These are phyloP conservation scores for Aleiodes leptofemur DNA, from an alignment of 2,888 invertebrate species.

Conservation along the genomic window DNA sequence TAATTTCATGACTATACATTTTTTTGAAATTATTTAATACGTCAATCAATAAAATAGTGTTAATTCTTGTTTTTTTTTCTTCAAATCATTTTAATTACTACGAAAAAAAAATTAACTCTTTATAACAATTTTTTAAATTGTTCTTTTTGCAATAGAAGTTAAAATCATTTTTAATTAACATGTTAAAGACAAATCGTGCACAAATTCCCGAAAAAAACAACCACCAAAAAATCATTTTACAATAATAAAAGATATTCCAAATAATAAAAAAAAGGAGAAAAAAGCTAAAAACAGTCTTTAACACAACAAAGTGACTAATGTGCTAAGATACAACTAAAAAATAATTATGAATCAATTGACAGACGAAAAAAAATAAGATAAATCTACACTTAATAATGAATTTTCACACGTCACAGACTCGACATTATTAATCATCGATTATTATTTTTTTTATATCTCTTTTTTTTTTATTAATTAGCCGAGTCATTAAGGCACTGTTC, in stretches of 20 bases:
- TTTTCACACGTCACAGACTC: conserved; percentile 1
- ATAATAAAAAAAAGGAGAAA: conserved; percentile 5
- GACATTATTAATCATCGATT: not conserved
- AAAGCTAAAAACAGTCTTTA: conserved; percentile 24
- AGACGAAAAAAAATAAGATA: not conserved
- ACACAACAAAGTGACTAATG: not conserved
- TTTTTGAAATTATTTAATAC: not conserved
- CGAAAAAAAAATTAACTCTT: not conserved
- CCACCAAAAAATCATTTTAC: not conserved
- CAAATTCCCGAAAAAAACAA: conserved; percentile 24
- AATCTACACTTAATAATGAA: conserved; percentile 1
- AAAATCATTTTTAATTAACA: conserved; percentile 8
- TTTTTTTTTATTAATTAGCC: conserved; percentile 53
- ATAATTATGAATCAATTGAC: conserved; percentile 3
- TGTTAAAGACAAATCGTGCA: conserved; percentile 19
- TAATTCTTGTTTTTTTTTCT: not conserved
- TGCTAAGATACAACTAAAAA: not conserved
- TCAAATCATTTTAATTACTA: not conserved
- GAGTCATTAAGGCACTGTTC: conserved; percentile 75
- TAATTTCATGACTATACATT: conserved; percentile 45
- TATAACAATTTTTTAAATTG: conserved; percentile 22
- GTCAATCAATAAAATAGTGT: not conserved
- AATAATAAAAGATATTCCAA: not conserved
- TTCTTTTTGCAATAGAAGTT: not conserved
- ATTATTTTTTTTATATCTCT: not conserved